Evolutionary conservation across 2,888 invertebrate genomes (phyloP).

Genomic region (Acrobasis suavella): DNA sequence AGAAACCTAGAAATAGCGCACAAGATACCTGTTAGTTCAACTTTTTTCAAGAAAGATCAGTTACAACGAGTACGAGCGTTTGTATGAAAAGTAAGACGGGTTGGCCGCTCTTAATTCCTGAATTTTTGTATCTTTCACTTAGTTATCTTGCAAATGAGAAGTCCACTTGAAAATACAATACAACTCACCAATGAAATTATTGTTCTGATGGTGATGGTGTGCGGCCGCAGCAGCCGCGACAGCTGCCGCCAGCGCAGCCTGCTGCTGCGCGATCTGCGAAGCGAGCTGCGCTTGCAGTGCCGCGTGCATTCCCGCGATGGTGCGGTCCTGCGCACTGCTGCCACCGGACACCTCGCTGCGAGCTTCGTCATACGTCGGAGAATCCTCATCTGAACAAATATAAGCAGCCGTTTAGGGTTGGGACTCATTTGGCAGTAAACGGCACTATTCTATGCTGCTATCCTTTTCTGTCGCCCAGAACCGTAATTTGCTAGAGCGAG

Average conservation of each 20-base stretch:
- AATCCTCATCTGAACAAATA: constrained; percentile 71
- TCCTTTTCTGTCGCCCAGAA: too few relatives aligned
- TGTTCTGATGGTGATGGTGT: constrained; percentile 84
- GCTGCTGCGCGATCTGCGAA: constrained; percentile 83
- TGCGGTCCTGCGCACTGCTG: constrained; percentile 46
- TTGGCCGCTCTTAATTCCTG: too few relatives aligned
- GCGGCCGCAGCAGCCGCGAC: constrained; percentile 83
- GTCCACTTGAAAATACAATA: constrained; percentile 5
- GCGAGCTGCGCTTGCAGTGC: constrained; percentile 84
- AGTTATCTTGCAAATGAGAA: background rate
- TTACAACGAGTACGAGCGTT: too few relatives aligned
- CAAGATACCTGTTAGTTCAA: too few relatives aligned
- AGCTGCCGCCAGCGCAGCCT: constrained; percentile 79
- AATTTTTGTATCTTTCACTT: too few relatives aligned
- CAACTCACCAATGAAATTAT: constrained; percentile 81
- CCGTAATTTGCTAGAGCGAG: too few relatives aligned
- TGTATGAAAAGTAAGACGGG: too few relatives aligned
- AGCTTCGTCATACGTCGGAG: constrained; percentile 71
- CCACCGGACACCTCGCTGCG: constrained; percentile 56
- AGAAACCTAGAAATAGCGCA: too few relatives aligned
- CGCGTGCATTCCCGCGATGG: constrained; percentile 64
- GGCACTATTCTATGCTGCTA: too few relatives aligned
- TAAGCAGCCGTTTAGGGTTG: too few relatives aligned
- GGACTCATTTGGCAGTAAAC: too few relatives aligned
- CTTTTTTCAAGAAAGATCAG: too few relatives aligned